These are phyloP conservation scores for Pandion haliaetus DNA, from an alignment of 2,113 vertebrate species.

Conservation along the genomic window DNA sequence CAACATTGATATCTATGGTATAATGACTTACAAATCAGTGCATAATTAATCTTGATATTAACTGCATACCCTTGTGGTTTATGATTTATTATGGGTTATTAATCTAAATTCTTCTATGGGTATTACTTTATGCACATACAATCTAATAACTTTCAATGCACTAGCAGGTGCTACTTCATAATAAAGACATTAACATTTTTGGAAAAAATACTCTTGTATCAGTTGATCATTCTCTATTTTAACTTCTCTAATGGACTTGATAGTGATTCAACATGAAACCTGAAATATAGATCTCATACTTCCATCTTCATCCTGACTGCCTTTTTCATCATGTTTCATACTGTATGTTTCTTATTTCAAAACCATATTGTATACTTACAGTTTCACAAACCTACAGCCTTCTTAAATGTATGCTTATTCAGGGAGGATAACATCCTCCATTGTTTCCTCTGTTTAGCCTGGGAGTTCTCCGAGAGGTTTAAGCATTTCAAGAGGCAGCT, in stretches of 20 bases:
- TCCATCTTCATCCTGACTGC: neutral
- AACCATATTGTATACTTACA: neutral
- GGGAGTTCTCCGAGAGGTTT: neutral
- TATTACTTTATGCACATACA: neutral
- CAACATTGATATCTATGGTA: neutral
- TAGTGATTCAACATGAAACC: neutral
- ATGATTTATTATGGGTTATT: constrained; percentile 54
- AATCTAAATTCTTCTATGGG: constrained; percentile 12
- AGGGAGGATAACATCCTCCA: neutral
- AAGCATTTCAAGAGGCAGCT: neutral
- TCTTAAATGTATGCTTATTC: neutral
- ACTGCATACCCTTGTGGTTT: neutral
- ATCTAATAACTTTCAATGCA: neutral
- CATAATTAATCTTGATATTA: constrained; percentile 56
- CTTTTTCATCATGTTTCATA: neutral
- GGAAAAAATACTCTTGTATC: neutral
- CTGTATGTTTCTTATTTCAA: neutral
- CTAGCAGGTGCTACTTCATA: constrained; percentile 13
- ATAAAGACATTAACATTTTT: neutral
- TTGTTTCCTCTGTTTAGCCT: neutral
- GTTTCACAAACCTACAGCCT: neutral
- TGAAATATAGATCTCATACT: neutral
- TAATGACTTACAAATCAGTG: constrained; percentile 25
- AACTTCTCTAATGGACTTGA: neutral
- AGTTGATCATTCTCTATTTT: neutral